A percentile compares a stretch with the other conserved stretches of the same genome.
Conservation (phyloP, 2,113 vertebrate species). For the Oreochromis spilurus region DNA sequence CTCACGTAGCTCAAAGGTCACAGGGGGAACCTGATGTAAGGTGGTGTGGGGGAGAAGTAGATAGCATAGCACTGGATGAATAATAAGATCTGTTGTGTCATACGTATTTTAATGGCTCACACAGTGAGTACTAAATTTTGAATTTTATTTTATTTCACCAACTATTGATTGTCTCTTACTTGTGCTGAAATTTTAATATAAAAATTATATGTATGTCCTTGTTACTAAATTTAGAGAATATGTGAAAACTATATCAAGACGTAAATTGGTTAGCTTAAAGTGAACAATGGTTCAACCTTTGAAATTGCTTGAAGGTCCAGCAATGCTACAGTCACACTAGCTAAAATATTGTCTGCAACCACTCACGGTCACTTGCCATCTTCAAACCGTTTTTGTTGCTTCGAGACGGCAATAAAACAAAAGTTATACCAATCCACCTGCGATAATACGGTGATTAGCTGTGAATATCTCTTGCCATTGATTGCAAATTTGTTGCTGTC, state of each 20-base stretch:
- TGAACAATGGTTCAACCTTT: not conserved
- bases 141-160: not conserved
- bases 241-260: not conserved
- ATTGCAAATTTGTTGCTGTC: rapidly evolving
- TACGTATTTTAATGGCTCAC: not conserved
- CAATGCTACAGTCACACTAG: not conserved
- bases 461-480: not conserved
- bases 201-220: not conserved
- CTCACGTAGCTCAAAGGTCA: not conserved
- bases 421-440: not conserved
- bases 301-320: not conserved
- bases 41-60: not conserved
- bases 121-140: not conserved
- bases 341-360: not conserved
- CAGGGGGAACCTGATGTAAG: not conserved
- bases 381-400: not conserved
- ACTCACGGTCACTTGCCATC: rapidly evolving
- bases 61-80: not conserved
- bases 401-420: not conserved
- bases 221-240: not conserved
- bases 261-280: not conserved
- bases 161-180: not conserved
- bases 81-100: not conserved
- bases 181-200: rapidly evolving
- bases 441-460: not conserved